Evolutionary conservation across 2,888 invertebrate genomes (phyloP).

Genomic region (Cosmorhoe ocellata): DNA sequence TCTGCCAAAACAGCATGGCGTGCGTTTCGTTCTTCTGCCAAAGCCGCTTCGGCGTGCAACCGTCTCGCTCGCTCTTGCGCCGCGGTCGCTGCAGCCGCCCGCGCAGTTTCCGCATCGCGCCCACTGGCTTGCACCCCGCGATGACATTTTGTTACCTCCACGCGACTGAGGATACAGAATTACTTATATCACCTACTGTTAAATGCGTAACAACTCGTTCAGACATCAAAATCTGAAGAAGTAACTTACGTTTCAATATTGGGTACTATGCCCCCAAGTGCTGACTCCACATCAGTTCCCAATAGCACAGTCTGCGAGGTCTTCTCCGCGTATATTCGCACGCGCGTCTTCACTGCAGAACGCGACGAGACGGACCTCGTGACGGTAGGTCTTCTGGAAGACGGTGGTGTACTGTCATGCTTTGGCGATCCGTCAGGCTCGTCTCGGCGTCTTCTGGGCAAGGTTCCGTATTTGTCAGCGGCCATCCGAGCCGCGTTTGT

Average conservation of each 20-base stretch:
- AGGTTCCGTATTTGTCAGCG: constrained; percentile 89
- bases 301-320: constrained; percentile 89
- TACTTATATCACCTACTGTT: no score
- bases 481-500: constrained; percentile 69
- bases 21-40: constrained; percentile 87
- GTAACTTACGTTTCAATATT: constrained; percentile 67
- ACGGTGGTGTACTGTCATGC: constrained; percentile 63
- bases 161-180: constrained; percentile 43
- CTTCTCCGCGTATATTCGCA: constrained; percentile 91
- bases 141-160: constrained; percentile 76
- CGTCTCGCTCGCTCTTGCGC: constrained; percentile 83
- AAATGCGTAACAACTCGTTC: no score
- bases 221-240: neutral
- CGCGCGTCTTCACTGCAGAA: constrained; percentile 64
- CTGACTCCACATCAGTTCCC: constrained; percentile 87
- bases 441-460: constrained; percentile 88
- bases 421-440: constrained; percentile 80
- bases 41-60: constrained; percentile 80
- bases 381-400: constrained; percentile 66
- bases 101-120: constrained; percentile 84
- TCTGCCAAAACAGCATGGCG: constrained; percentile 89
- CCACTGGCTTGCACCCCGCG: constrained; percentile 85
- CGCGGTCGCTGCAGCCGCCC: constrained; percentile 84
- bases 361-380: constrained; percentile 68
- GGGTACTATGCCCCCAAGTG: constrained; percentile 84